These are phyloP conservation scores for Eupithecia pulchellata DNA, from an alignment of 2,888 invertebrate genomes.

Conservation along the genomic window DNA sequence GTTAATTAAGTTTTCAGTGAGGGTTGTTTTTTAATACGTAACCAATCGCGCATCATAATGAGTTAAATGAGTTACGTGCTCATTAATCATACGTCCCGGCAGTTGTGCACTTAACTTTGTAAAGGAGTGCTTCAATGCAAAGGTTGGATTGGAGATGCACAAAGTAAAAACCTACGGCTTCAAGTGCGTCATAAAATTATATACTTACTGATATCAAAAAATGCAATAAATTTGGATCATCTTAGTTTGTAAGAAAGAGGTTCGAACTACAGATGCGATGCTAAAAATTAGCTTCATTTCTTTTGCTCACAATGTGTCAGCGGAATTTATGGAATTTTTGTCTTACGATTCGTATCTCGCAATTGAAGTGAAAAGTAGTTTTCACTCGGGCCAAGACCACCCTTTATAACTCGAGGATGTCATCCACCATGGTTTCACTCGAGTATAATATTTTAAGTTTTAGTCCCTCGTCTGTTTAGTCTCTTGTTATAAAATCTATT, in stretches of 20 bases:
- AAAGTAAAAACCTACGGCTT: not conserved
- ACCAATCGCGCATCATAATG: conserved; percentile 12
- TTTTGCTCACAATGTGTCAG: too few relatives aligned
- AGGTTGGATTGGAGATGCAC: not conserved
- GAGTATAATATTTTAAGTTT: too few relatives aligned
- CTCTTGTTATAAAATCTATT: too few relatives aligned
- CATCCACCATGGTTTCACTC: too few relatives aligned
- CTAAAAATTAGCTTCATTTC: too few relatives aligned
- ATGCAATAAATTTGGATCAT: not conserved
- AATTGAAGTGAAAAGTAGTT: too few relatives aligned
- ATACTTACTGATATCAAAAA: not conserved
- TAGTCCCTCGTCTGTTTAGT: too few relatives aligned
- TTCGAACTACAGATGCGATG: not conserved
- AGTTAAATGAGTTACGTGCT: conserved; percentile 29
- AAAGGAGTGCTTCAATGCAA: not conserved
- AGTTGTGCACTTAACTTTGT: conserved; percentile 16
- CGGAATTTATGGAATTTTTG: too few relatives aligned
- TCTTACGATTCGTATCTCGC: too few relatives aligned
- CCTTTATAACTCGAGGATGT: too few relatives aligned
- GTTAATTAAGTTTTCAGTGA: conserved; percentile 29
- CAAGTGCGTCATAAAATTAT: not conserved
- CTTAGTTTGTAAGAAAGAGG: not conserved
- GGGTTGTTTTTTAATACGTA: conserved; percentile 24
- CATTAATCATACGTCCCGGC: conserved; percentile 28
- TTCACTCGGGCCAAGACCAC: too few relatives aligned